phyloP scores from a whole-genome alignment of 1,140 invertebrate genomes.

The Epicauta chinensis region DNA sequence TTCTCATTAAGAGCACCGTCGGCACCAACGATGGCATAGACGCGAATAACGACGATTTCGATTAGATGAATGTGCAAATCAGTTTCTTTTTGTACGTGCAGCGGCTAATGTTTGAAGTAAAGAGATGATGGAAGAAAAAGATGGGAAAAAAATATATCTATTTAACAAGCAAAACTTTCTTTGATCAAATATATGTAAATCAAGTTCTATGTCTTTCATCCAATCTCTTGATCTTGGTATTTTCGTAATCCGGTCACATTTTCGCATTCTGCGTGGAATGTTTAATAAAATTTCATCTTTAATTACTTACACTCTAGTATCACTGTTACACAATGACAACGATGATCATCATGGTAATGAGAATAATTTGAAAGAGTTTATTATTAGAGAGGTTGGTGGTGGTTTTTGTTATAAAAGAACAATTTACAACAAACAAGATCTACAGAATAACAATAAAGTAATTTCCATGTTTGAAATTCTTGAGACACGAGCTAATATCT shows the following conservation, averaged over 20 bases:
- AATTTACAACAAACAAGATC: no score
- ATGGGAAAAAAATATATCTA: conserved; percentile 11
- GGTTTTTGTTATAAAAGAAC: no score
- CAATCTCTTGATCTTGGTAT: background rate
- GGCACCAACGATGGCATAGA: no score
- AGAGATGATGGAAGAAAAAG: background rate
- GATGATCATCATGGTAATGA: no score
- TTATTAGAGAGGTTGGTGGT: no score
- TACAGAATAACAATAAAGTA: no score
- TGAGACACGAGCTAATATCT: no score
- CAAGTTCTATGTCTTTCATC: conserved; percentile 3
- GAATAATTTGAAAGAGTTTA: no score
- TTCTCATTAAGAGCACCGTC: conserved; percentile 5
- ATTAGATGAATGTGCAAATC: background rate
- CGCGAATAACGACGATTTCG: no score
- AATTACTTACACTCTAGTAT: conserved; percentile 2
- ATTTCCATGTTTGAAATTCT: no score
- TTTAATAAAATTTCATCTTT: conserved; percentile 12
- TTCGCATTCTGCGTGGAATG: conserved; percentile 3
- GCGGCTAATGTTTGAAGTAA: no score
- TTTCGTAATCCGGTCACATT: conserved; percentile 12
- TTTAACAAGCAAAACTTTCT: conserved; percentile 15
- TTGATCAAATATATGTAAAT: conserved; percentile 17
- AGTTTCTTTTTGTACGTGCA: background rate
- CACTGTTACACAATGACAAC: no score